phyloP scores from a whole-genome alignment of 2,888 invertebrate species.

The Eilema depressum region DNA sequence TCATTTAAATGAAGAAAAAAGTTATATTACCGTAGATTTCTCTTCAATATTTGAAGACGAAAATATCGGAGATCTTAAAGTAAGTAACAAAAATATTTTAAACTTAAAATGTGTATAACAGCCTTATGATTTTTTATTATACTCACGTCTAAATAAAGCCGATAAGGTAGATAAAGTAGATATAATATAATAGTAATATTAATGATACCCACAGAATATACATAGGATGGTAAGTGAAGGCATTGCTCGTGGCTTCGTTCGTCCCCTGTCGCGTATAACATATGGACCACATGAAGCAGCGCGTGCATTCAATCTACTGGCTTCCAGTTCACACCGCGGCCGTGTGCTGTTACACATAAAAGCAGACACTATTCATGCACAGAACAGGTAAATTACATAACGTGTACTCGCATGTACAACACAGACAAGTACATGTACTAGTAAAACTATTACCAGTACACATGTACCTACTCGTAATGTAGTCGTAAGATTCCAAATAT shows the following conservation, averaged over 20 bases:
- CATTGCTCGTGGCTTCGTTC: constrained; percentile 65
- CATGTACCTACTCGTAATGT: too few species aligned
- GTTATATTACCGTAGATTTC: constrained; percentile 54
- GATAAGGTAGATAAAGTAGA: not conserved
- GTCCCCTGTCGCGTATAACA: constrained; percentile 63
- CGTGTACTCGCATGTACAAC: too few species aligned
- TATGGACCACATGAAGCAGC: constrained; percentile 40
- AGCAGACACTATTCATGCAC: not conserved
- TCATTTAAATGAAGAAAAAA: constrained; percentile 39
- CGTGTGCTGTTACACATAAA: constrained; percentile 33
- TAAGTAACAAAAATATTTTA: constrained; percentile 31
- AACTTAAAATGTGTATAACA: too few species aligned
- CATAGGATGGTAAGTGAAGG: constrained; percentile 64
- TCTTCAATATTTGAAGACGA: constrained; percentile 51
- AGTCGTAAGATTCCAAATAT: not conserved
- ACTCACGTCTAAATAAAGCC: too few species aligned
- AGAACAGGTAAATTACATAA: constrained; percentile 28
- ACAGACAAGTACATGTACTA: too few species aligned
- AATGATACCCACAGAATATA: constrained; percentile 48
- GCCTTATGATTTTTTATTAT: too few species aligned
- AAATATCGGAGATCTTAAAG: constrained; percentile 46
- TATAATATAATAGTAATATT: not conserved
- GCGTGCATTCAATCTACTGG: constrained; percentile 36
- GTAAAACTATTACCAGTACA: too few species aligned
- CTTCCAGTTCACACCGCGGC: constrained; percentile 37